phyloP scores from a whole-genome alignment of 2,888 invertebrate genomes.

The Ectemnius continuus region DNA sequence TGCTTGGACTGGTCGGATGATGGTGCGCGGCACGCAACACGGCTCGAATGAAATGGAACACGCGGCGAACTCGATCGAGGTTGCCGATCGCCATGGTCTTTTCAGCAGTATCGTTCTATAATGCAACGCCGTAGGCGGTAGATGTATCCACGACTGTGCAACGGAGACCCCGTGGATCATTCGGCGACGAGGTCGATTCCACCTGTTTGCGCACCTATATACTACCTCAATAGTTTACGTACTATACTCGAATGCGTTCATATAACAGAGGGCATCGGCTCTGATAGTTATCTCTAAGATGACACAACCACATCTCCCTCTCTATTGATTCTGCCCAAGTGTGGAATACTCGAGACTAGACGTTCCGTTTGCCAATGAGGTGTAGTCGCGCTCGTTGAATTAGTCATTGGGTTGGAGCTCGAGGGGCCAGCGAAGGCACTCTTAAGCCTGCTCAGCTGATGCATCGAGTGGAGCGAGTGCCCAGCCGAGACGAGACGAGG shows the following conservation, averaged over 20 bases:
- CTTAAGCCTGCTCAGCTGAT: too few species aligned
- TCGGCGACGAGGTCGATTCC: conserved; percentile 39
- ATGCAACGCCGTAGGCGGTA: conserved; percentile 65
- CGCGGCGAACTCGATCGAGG: conserved; percentile 57
- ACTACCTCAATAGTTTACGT: neutral
- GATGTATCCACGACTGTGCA: conserved; percentile 38
- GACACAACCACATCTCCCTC: neutral
- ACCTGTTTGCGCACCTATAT: conserved; percentile 47
- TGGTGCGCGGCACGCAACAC: conserved; percentile 48
- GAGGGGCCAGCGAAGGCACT: neutral
- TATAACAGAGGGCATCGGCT: neutral
- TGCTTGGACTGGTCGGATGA: conserved; percentile 45
- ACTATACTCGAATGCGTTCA: too few species aligned
- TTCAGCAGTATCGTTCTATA: conserved; percentile 61
- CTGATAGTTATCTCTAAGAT: neutral
- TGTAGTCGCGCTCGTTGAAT: neutral
- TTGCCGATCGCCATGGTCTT: conserved; percentile 16
- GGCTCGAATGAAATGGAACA: conserved; percentile 37
- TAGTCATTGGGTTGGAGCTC: neutral
- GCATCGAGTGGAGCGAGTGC: too few species aligned
- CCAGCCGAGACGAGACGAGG: too few species aligned
- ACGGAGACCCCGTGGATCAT: conserved; percentile 36
- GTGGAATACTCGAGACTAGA: too few species aligned
- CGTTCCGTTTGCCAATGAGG: too few species aligned
- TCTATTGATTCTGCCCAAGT: too few species aligned